A percentile compares a stretch with the other conserved stretches of the same genome.
These are phyloP conservation scores for Andrena praecox DNA, from an alignment of 2,888 invertebrate genomes.

Conservation along the genomic window DNA sequence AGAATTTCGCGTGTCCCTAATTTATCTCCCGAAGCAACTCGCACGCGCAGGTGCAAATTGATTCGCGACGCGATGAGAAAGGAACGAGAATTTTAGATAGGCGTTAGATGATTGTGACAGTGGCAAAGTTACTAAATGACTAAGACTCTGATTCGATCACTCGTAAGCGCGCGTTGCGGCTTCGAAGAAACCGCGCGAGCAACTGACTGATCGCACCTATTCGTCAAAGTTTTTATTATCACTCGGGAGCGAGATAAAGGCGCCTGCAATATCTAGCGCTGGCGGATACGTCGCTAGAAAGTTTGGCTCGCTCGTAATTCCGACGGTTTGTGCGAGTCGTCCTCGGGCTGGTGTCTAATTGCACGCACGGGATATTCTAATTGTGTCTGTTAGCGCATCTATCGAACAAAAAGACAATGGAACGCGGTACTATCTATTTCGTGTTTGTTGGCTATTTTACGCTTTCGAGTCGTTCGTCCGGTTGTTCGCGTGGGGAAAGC, in stretches of 20 bases:
- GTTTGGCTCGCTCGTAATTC: slow-evolving; percentile 44
- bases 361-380: slow-evolving; percentile 50
- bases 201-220: slow-evolving; percentile 51
- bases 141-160: slow-evolving; percentile 24
- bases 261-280: slow-evolving; percentile 32
- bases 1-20: not conserved
- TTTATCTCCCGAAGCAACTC: not conserved
- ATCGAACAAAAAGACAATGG: slow-evolving; percentile 9
- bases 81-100: not conserved
- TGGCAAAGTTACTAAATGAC: slow-evolving; percentile 17
- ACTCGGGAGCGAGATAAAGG: slow-evolving; percentile 41
- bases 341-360: slow-evolving; percentile 54
- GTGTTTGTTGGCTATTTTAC: slow-evolving; percentile 4
- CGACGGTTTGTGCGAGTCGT: slow-evolving; percentile 55
- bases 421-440: slow-evolving; percentile 40
- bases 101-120: slow-evolving; percentile 14
- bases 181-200: slow-evolving; percentile 30
- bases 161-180: slow-evolving; percentile 12
- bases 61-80: not conserved
- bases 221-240: slow-evolving; percentile 57
- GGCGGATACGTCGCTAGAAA: slow-evolving; percentile 29
- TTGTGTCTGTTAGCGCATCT: slow-evolving; percentile 40
- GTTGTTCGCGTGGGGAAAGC: too few species aligned
- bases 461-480: too few species aligned
- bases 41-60: not conserved